A percentile compares a stretch with the other conserved stretches of the same genome.
Evolutionary conservation across 2,797 vertebrate genomes (phyloP).

Genomic region (Pseudochirops cupreus): DNA sequence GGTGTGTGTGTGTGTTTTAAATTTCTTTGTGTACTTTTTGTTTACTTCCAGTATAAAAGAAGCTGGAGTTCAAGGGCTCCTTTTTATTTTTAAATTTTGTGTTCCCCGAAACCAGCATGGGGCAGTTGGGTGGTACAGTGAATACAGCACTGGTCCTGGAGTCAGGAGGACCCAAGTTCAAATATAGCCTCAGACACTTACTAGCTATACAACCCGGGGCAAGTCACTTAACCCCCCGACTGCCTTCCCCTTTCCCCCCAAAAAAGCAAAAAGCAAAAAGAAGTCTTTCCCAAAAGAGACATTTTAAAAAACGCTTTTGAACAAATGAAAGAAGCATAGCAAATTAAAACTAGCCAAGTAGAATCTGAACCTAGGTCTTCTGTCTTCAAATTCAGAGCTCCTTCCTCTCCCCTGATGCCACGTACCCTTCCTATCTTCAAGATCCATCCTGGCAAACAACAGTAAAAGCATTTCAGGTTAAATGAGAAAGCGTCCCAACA

Average conservation of each 20-base stretch:
- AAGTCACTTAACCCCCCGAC: no score
- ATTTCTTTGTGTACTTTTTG: no score
- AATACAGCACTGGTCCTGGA: background rate
- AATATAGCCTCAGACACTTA: no score
- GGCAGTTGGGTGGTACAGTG: background rate
- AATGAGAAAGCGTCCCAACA: background rate
- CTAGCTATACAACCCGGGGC: no score
- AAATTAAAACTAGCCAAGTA: background rate
- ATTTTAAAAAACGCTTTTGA: background rate
- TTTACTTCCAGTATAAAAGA: no score
- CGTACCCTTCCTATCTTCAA: background rate
- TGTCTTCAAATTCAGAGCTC: background rate
- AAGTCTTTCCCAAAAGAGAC: background rate
- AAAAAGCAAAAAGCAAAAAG: no score
- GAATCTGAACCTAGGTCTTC: background rate
- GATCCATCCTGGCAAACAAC: background rate
- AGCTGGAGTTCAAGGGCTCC: no score
- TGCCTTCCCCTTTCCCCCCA: no score
- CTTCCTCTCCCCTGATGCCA: background rate
- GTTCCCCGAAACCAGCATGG: no score
- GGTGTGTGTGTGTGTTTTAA: no score
- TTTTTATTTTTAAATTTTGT: no score
- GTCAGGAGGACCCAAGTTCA: no score
- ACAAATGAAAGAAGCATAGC: background rate
- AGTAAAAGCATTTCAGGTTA: background rate